A percentile compares a stretch with the other conserved stretches of the same genome.
Evolutionary conservation across 2,797 vertebrate species (phyloP).

Genomic region (Malurus leucopterus): DNA sequence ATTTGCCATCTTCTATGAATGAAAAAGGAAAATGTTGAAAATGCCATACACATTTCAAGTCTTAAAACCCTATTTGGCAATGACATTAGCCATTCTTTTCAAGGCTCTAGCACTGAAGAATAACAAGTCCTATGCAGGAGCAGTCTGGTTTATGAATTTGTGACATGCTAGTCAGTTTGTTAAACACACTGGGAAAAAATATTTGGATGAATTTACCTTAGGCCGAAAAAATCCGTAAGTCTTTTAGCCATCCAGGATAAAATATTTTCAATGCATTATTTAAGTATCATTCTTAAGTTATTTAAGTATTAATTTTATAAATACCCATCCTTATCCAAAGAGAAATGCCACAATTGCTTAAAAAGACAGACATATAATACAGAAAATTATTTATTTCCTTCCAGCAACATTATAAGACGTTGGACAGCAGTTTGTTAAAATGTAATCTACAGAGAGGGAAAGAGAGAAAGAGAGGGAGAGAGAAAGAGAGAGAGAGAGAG

Average conservation of each 20-base stretch:
- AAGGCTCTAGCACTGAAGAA: background rate
- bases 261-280: background rate
- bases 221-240: background rate
- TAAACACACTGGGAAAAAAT: background rate
- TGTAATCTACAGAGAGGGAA: fast-evolving
- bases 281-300: background rate
- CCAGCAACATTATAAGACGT: background rate
- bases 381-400: background rate
- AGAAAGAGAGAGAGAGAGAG: background rate
- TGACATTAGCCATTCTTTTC: background rate
- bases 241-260: background rate
- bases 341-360: background rate
- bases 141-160: background rate
- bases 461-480: background rate
- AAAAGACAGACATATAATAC: background rate
- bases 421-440: background rate
- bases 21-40: background rate
- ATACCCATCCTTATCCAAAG: background rate
- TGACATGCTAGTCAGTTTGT: background rate
- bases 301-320: background rate
- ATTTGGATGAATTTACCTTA: background rate
- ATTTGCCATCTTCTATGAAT: background rate
- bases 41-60: background rate
- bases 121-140: background rate
- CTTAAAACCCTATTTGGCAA: background rate